Percentiles rank a stretch among this genome's conserved stretches.
phyloP scores from a whole-genome alignment of 2,888 invertebrate genomes.

The Caenorhabditis parvicauda region DNA sequence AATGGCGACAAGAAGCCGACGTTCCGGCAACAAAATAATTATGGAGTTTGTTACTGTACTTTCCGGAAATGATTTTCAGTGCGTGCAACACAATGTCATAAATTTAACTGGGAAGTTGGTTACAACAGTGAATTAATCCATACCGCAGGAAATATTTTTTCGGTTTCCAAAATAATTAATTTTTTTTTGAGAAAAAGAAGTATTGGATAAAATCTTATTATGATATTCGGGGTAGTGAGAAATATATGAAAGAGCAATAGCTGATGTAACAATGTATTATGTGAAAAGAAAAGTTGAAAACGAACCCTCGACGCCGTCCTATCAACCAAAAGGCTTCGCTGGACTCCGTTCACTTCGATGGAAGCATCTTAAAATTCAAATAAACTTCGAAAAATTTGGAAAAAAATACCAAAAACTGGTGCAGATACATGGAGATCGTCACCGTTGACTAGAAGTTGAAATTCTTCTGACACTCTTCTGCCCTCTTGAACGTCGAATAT shows the following conservation, averaged over 20 bases:
- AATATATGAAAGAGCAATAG: no score
- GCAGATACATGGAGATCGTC: conserved; percentile 29
- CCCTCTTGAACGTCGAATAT: conserved; percentile 76
- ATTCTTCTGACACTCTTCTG: conserved; percentile 53
- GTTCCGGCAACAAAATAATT: no score
- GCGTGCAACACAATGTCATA: no score
- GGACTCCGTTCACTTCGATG: conserved; percentile 18
- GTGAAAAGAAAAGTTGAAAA: conserved; percentile 9
- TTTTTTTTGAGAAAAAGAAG: no score
- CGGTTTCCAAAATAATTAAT: no score
- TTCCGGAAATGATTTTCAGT: no score
- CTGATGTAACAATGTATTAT: conserved; percentile 14
- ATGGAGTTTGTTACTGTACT: no score
- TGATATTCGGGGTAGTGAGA: neutral
- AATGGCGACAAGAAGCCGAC: no score
- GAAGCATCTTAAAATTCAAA: conserved; percentile 3
- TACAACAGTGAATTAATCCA: no score
- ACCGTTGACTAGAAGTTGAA: conserved; percentile 39
- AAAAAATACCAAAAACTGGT: conserved; percentile 17
- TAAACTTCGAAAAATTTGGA: neutral
- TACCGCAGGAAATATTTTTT: no score
- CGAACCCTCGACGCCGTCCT: conserved; percentile 19
- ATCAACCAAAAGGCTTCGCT: conserved; percentile 18
- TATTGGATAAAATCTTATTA: no score
- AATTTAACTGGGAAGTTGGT: no score